A percentile compares a stretch with the other conserved stretches of the same genome.
Evolutionary conservation across 2,797 vertebrate genomes (phyloP).

Genomic region (Notolabrus celidotus): DNA sequence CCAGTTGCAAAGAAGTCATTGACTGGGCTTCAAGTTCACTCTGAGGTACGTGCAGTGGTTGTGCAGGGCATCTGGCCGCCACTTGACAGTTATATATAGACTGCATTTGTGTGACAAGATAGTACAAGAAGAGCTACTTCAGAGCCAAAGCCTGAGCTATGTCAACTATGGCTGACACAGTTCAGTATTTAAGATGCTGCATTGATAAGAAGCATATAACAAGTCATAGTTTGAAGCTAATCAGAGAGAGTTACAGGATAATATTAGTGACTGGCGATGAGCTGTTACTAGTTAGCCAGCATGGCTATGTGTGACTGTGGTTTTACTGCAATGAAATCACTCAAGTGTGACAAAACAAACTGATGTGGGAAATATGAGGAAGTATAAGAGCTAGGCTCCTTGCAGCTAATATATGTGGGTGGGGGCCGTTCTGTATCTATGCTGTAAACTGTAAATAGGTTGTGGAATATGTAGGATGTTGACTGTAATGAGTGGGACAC

Average conservation of each 20-base stretch:
- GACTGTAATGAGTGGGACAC: constrained; percentile 52
- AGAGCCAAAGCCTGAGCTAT: constrained; percentile 57
- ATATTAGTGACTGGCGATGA: constrained; percentile 8
- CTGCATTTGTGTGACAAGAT: constrained; percentile 69
- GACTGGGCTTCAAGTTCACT: constrained; percentile 49
- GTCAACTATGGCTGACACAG: constrained; percentile 42
- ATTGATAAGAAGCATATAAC: constrained; percentile 9
- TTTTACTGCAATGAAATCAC: constrained; percentile 25
- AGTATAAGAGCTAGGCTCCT: constrained; percentile 3
- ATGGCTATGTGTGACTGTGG: constrained; percentile 20
- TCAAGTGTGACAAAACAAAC: constrained; percentile 1
- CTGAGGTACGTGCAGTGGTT: constrained; percentile 74
- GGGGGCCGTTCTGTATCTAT: constrained; percentile 61
- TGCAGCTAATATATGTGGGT: constrained; percentile 37
- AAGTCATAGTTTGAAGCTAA: not conserved
- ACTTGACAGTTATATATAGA: constrained; percentile 84
- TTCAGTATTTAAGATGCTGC: constrained; percentile 10
- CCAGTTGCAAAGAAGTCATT: constrained; percentile 47
- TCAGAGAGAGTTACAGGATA: too few relatives aligned
- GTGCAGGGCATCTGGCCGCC: constrained; percentile 59
- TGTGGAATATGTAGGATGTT: constrained; percentile 49
- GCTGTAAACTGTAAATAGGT: constrained; percentile 35
- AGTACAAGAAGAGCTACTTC: constrained; percentile 68
- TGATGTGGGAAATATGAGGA: constrained; percentile 39
- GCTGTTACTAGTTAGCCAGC: constrained; percentile 56